Conservation (phyloP, 2,888 invertebrate genomes). For the Epiblema foenella region DNA sequence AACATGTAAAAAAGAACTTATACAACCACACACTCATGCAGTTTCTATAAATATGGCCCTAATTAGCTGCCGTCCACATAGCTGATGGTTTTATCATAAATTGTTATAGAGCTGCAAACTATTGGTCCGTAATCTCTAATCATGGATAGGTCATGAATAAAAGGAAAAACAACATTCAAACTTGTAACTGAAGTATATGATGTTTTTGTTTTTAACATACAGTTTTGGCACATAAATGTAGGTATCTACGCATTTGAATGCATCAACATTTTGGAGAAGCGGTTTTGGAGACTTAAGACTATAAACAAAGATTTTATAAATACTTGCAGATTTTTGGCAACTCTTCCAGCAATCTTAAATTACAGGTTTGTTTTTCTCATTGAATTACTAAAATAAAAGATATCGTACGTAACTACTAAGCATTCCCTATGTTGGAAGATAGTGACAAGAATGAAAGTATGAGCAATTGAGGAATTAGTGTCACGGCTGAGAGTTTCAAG, state of each 20-base stretch:
- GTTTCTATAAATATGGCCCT: too few relatives aligned
- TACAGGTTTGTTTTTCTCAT: not conserved
- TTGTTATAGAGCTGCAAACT: not conserved
- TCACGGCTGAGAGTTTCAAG: not conserved
- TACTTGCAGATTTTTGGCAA: slow-evolving; percentile 1
- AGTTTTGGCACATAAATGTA: not conserved
- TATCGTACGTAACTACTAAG: too few relatives aligned
- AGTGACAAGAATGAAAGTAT: not conserved
- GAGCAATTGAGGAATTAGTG: not conserved
- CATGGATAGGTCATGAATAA: not conserved
- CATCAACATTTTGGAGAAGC: not conserved
- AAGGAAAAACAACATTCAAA: not conserved
- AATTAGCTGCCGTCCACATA: too few relatives aligned
- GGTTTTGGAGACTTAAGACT: not conserved
- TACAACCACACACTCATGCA: too few relatives aligned
- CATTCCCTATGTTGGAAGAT: not conserved
- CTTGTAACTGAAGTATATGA: too few relatives aligned
- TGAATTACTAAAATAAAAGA: not conserved
- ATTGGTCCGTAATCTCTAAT: not conserved
- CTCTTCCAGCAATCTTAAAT: slow-evolving; percentile 4
- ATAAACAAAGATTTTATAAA: not conserved
- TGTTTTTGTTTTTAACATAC: too few relatives aligned
- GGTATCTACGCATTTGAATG: not conserved
- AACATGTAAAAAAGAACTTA: too few relatives aligned
- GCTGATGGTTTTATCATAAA: not conserved